Conservation (phyloP, 2,797 vertebrate species). For the Sebastes minor region DNA sequence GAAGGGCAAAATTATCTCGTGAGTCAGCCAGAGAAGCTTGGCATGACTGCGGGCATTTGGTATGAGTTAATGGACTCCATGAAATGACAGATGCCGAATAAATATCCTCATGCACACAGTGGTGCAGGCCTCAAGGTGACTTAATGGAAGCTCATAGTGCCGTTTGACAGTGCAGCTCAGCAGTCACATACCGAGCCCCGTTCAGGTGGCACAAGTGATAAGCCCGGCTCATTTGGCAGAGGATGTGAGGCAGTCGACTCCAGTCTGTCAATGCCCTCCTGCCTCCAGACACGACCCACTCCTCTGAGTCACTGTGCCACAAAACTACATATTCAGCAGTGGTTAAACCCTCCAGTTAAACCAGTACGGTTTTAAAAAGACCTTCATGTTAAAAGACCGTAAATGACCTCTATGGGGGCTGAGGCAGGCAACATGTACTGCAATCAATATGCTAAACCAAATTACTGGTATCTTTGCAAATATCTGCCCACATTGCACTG, state of each 20-base stretch:
- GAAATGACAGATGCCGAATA: constrained; percentile 54
- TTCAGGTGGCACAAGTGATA: constrained; percentile 54
- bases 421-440: background rate
- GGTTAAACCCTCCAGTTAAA: background rate
- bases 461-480: constrained; percentile 17
- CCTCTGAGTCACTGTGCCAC: constrained; percentile 26
- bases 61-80: constrained; percentile 21
- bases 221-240: constrained; percentile 21
- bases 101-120: constrained; percentile 24
- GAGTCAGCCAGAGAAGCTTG: constrained; percentile 46
- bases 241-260: constrained; percentile 26
- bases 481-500: constrained; percentile 4
- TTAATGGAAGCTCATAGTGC: constrained; percentile 31
- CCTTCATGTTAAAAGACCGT: background rate
- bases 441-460: constrained; percentile 50
- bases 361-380: background rate
- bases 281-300: constrained; percentile 14
- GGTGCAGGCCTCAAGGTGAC: constrained; percentile 40
- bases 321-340: background rate
- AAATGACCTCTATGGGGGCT: constrained; percentile 4
- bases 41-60: constrained; percentile 35
- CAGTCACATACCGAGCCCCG: constrained; percentile 11
- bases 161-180: constrained; percentile 24
- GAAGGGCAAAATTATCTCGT: constrained; percentile 14
- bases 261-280: background rate